Evolutionary conservation across 92 coral and sea anemone genomes (phyloP).

Genomic region (Heliopora coerulea): DNA sequence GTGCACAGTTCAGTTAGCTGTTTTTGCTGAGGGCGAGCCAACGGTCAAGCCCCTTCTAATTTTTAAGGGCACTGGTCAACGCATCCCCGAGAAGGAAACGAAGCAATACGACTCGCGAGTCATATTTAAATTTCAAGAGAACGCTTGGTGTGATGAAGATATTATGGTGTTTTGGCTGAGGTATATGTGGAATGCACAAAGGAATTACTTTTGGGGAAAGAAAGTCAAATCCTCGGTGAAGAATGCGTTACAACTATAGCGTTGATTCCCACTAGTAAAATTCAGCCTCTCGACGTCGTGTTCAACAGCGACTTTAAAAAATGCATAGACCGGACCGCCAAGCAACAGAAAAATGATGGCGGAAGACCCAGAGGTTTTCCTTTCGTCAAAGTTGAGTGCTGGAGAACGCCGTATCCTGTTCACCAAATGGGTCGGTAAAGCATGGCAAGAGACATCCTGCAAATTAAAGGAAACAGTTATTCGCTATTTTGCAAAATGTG

Average conservation of each 20-base stretch:
- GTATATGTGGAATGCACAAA: too few relatives aligned
- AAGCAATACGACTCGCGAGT: conserved; percentile 37
- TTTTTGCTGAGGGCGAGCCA: conserved; percentile 42
- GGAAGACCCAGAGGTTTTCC: conserved; percentile 37
- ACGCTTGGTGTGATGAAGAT: conserved; percentile 55
- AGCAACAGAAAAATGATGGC: conserved; percentile 39
- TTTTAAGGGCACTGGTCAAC: conserved; percentile 46
- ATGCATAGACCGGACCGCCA: conserved; percentile 42
- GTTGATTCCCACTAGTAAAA: conserved; percentile 32
- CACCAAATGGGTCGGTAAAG: conserved; percentile 45
- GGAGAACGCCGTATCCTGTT: conserved; percentile 39
- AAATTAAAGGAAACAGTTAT: conserved; percentile 36
- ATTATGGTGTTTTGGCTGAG: too few relatives aligned
- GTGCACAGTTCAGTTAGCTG: conserved; percentile 45
- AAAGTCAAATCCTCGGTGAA: too few relatives aligned
- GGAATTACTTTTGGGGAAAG: conserved; percentile 13
- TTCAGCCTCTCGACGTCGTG: conserved; percentile 51
- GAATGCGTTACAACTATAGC: too few relatives aligned
- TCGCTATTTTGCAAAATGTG: conserved; percentile 44
- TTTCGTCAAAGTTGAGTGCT: conserved; percentile 49
- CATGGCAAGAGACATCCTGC: conserved; percentile 48
- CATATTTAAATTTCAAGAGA: conserved; percentile 54
- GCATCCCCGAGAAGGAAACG: conserved; percentile 48
- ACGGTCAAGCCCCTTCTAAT: conserved; percentile 43
- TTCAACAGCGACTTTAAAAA: conserved; percentile 50